Evolutionary conservation across 2,888 invertebrate species (phyloP), one percentile per base, ranked within the genome.

Genomic region (Drosophila birchii): DNA sequence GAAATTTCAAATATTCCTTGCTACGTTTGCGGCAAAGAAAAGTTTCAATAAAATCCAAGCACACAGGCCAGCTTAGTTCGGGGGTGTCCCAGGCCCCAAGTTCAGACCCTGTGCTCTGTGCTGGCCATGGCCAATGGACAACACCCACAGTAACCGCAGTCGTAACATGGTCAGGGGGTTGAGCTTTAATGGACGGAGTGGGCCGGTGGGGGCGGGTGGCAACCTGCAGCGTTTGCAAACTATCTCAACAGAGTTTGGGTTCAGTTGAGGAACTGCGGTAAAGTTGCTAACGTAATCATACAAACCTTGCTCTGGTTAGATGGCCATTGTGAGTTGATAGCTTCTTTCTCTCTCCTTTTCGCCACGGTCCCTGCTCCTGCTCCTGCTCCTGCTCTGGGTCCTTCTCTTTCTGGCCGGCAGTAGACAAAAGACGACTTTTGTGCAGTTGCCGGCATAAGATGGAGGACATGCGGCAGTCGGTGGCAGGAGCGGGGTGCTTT

Each of bases 211-310:
- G 26, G 36, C 36, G 34, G 34, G 62, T 54, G 57, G 7, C 47
- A 69, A 72, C 70, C 73, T 76, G 78, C 76, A 79, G 78, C 83
- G 81, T 81, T 86, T 84, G 81, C 79, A 66, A 86, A 89, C 89
- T 88, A 88, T 88, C 87, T 89, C 81, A 87, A 79, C 87, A 71
- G 77, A 79, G 80, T 86, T 86, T 76, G 78, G 81, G 86, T 73
- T 72, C 72, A 79, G 84, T 85, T 88, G 89, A 89, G 87, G 79
- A 88, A 84, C 88, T 86, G 86, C 70, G 86, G 88, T 86, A 80
- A 82, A 88, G 88, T 86, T 86, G 80, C 76, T 84, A 88, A 86
- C 88, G 81, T 86, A 86, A 88, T 86, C 86, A 84, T 84, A 88
- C 75, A 78, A 81, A 86, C 80, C 81, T 81, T 78, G 84, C 79